Evolutionary conservation across 2,888 invertebrate genomes (phyloP).

Genomic region (Scrobipalpa atriplicella): DNA sequence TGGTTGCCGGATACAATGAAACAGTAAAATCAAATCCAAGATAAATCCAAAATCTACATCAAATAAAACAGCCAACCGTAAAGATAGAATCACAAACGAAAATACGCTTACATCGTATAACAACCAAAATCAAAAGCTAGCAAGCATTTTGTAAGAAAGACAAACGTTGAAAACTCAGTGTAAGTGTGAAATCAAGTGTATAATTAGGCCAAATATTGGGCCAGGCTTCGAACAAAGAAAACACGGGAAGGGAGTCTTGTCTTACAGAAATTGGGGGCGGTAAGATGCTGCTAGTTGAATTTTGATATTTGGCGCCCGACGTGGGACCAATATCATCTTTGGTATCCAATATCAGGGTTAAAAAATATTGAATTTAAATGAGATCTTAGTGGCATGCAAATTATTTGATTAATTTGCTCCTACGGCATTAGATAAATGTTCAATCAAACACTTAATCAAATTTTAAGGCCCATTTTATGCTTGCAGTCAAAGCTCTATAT

Average conservation of each 20-base stretch:
- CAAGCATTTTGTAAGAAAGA: slow-evolving; percentile 44
- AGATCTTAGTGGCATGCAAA: no score
- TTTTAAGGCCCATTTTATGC: no score
- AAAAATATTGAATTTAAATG: no score
- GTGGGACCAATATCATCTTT: neutral
- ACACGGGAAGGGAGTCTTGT: slow-evolving; percentile 59
- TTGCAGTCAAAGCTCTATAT: no score
- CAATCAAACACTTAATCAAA: no score
- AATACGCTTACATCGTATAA: slow-evolving; percentile 25
- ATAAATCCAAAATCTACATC: neutral
- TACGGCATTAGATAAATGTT: no score
- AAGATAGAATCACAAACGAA: slow-evolving; percentile 16
- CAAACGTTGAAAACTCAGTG: slow-evolving; percentile 52
- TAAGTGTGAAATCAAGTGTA: slow-evolving; percentile 72
- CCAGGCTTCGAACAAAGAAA: slow-evolving; percentile 68
- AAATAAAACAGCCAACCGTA: neutral
- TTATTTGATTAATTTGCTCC: no score
- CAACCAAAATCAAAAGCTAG: slow-evolving; percentile 17
- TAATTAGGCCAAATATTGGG: slow-evolving; percentile 73
- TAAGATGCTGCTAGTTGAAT: slow-evolving; percentile 50
- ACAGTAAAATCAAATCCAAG: neutral
- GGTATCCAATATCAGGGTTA: no score
- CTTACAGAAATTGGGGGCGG: slow-evolving; percentile 54
- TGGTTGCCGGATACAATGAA: neutral
- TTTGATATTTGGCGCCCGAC: neutral